phyloP scores from a whole-genome alignment of 2,797 vertebrate genomes.

The Muscicapa striata region DNA sequence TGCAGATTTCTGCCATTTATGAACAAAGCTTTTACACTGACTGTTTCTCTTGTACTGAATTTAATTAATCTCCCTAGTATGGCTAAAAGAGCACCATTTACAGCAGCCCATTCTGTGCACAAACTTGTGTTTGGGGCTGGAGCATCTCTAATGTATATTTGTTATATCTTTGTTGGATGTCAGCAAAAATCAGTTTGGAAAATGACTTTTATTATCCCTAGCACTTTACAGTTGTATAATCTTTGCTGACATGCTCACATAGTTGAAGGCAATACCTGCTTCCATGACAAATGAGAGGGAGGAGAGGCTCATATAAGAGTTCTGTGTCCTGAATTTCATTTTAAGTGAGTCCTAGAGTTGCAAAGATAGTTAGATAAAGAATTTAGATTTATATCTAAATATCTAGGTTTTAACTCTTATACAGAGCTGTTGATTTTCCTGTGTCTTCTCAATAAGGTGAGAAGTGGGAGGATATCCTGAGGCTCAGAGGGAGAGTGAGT shows the following conservation, averaged over 20 bases:
- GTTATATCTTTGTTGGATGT: neutral
- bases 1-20: neutral
- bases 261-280: neutral
- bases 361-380: neutral
- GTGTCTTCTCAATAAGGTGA: too few relatives aligned
- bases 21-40: neutral
- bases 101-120: neutral
- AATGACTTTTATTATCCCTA: neutral
- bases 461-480: too few relatives aligned
- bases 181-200: neutral
- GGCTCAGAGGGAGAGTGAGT: neutral
- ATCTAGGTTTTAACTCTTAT: too few relatives aligned
- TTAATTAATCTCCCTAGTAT: neutral
- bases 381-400: neutral
- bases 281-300: neutral
- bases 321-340: neutral
- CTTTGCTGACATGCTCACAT: neutral
- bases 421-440: neutral
- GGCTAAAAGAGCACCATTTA: neutral
- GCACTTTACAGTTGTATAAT: neutral
- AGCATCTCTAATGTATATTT: neutral
- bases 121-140: neutral
- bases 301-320: neutral
- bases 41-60: neutral
- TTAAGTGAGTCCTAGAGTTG: neutral